Evolutionary conservation across 2,113 vertebrate species (phyloP).

Genomic region (Saccopteryx bilineata): DNA sequence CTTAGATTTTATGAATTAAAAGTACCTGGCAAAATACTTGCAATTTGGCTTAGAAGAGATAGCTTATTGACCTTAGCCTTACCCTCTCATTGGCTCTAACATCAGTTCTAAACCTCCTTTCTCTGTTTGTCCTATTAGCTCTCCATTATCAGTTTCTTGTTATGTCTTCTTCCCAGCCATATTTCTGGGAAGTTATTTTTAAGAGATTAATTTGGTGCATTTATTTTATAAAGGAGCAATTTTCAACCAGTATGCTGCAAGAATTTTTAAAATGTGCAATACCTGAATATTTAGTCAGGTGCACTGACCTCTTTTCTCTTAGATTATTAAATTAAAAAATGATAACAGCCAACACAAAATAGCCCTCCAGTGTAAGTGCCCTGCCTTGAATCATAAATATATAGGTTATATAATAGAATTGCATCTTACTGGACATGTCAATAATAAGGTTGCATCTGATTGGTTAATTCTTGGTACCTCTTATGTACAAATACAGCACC

Average conservation of each 20-base stretch:
- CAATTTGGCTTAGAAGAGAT: slow-evolving; percentile 38
- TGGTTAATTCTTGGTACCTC: background rate
- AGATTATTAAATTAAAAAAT: background rate
- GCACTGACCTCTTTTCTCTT: background rate
- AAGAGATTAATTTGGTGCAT: slow-evolving; percentile 30
- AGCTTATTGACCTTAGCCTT: slow-evolving; percentile 6
- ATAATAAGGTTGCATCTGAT: background rate
- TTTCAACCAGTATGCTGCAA: background rate
- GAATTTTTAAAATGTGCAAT: background rate
- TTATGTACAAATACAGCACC: background rate
- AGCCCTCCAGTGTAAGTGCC: background rate
- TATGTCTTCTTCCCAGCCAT: background rate
- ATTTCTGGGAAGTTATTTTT: slow-evolving; percentile 52
- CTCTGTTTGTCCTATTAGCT: background rate
- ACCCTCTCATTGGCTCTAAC: background rate
- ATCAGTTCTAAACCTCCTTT: background rate
- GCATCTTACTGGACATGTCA: background rate
- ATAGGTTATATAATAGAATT: background rate
- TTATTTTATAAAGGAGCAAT: slow-evolving; percentile 8
- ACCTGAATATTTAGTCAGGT: background rate
- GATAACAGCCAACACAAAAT: background rate
- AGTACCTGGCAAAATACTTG: slow-evolving; percentile 34
- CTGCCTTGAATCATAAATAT: background rate
- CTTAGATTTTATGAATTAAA: slow-evolving; percentile 49
- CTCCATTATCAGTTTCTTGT: background rate